phyloP scores from a whole-genome alignment of 2,888 invertebrate genomes.

The Boloria selene region DNA sequence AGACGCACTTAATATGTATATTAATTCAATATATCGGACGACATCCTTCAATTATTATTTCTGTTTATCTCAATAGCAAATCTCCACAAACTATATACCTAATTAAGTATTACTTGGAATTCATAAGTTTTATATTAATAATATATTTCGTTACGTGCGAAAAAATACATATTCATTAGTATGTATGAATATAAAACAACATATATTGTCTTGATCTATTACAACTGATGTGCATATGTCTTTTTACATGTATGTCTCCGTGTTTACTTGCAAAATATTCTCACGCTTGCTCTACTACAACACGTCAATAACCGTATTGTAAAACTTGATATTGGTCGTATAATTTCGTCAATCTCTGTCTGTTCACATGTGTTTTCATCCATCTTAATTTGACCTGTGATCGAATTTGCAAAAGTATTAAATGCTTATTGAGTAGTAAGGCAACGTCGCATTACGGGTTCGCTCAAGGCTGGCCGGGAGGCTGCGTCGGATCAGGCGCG shows the following conservation, averaged over 20 bases:
- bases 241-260: neutral
- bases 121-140: slow-evolving; percentile 12
- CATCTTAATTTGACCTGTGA: slow-evolving; percentile 52
- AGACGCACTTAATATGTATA: no score
- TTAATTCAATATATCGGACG: no score
- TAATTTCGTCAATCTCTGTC: slow-evolving; percentile 61
- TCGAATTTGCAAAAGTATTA: slow-evolving; percentile 42
- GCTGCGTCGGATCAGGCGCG: slow-evolving; percentile 45
- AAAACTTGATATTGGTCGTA: slow-evolving; percentile 61
- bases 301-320: slow-evolving; percentile 55
- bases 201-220: neutral
- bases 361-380: slow-evolving; percentile 52
- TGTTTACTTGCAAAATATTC: slow-evolving; percentile 46
- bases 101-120: slow-evolving; percentile 14
- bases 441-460: slow-evolving; percentile 32
- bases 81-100: slow-evolving; percentile 1
- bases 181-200: slow-evolving; percentile 13
- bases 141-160: slow-evolving; percentile 13
- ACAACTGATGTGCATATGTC: neutral
- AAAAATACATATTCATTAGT: slow-evolving; percentile 19
- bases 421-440: slow-evolving; percentile 21
- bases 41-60: no score
- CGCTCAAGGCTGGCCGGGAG: slow-evolving; percentile 43
- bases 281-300: slow-evolving; percentile 50
- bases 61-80: slow-evolving; percentile 1